Percentiles rank a stretch among this genome's conserved stretches.
phyloP scores from a whole-genome alignment of 1,140 invertebrate genomes.

The Listronotus oregonensis region DNA sequence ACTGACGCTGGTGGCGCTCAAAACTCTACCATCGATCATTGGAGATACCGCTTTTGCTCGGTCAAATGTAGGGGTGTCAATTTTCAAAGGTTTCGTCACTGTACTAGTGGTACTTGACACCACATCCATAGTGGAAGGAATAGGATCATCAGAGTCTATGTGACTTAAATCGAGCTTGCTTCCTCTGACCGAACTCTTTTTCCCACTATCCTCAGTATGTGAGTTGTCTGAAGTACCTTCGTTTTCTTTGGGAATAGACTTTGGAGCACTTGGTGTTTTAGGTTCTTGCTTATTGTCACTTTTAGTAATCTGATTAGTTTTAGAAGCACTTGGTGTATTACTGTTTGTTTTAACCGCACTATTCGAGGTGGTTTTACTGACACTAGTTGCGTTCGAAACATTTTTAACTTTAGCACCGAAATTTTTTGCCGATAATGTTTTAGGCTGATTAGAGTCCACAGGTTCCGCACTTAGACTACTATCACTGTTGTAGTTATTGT shows the following conservation, averaged over 20 bases:
- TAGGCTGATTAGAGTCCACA: background rate
- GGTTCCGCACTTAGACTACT: constrained; percentile 29
- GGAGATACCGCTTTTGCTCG: constrained; percentile 42
- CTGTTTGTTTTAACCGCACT: constrained; percentile 2
- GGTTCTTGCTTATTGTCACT: constrained; percentile 27
- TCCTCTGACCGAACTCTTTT: constrained; percentile 7
- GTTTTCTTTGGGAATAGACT: constrained; percentile 11
- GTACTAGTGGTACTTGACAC: constrained; percentile 52
- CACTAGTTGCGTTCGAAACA: background rate
- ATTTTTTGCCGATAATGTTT: constrained; percentile 9
- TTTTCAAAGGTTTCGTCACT: constrained; percentile 52
- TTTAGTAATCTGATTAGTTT: constrained; percentile 15
- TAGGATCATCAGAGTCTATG: constrained; percentile 10
- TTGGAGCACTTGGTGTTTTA: background rate
- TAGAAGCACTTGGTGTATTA: constrained; percentile 4
- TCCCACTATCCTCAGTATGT: background rate
- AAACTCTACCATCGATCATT: constrained; percentile 48
- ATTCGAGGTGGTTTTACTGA: constrained; percentile 1
- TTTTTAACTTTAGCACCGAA: constrained; percentile 5
- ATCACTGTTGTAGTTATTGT: constrained; percentile 36
- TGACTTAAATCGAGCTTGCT: constrained; percentile 21
- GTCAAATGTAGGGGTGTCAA: constrained; percentile 48
- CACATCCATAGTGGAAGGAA: constrained; percentile 47
- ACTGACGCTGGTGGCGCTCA: constrained; percentile 54
- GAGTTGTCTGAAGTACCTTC: background rate